Conservation (phyloP, 2,888 invertebrate species). For the Drosophila parthenogenetica region DNA sequence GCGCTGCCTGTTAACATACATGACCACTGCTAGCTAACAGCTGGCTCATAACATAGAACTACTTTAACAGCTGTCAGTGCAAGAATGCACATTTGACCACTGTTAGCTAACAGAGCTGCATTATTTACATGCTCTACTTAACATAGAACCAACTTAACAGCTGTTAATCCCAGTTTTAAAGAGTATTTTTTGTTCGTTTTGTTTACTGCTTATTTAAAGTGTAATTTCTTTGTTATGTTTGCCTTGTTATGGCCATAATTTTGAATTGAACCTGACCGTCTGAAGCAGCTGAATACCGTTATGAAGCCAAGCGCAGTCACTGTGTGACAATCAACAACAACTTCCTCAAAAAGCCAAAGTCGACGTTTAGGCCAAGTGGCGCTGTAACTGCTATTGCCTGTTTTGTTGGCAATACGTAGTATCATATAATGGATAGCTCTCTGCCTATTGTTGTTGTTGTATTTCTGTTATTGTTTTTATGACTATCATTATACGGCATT, state of each 20-base stretch:
- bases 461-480: conserved; percentile 30
- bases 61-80: background rate
- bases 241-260: conserved; percentile 49
- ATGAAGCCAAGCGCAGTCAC: conserved; percentile 40
- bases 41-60: background rate
- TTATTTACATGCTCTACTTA: background rate
- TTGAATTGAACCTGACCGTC: conserved; percentile 66
- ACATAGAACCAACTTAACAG: background rate
- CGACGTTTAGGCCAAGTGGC: conserved; percentile 40
- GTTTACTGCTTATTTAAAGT: background rate
- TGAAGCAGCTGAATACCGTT: conserved; percentile 38
- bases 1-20: no score
- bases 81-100: background rate
- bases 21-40: background rate
- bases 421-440: conserved; percentile 16
- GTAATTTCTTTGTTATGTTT: conserved; percentile 33
- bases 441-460: background rate
- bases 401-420: conserved; percentile 1
- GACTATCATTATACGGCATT: conserved; percentile 26
- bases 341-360: conserved; percentile 50
- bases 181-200: conserved; percentile 39
- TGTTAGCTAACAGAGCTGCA: background rate
- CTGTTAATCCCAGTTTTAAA: background rate
- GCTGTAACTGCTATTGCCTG: background rate
- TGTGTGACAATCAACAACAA: conserved; percentile 58